Base-by-base conservation (phyloP, 2,113 vertebrate species). In the Odocoileus hemionus region DNA sequence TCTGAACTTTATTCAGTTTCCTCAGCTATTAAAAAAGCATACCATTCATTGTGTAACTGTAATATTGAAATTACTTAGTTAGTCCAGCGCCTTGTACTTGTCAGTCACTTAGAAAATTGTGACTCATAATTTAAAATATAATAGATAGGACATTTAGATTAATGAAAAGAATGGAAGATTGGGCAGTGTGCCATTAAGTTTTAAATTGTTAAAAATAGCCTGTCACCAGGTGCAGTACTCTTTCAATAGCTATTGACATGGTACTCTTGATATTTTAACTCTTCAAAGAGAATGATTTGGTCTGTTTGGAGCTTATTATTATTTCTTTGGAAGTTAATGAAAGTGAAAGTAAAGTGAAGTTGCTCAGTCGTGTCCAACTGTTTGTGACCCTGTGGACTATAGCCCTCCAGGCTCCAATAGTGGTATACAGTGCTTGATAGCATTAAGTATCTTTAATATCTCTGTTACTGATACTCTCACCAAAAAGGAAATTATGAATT, bases 181-280 rank as follows among this genome's bases (percentile, higher is more conserved):
- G 45, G 39, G n/a, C 39, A 30, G 21, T 43, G 10, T 39, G 9
- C 39, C 55, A 86, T 43, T 8, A 26, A 15, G 54, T 94, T 96
- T 93, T 86, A 58, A 92, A 55, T 67, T 78, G 9, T 84, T 96
- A 39, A 96, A 91, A 97, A 93, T 60, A 89, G 50, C 55, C 76
- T 28, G 15, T 25, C 13, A 60, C 39, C 36, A 89, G 91, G 16
- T 52, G 3, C 0, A 52, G 26, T 61, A 85, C 33, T 95, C 5
- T 94, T 94, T 90, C 1, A 92, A 6, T 92, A 55, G 2, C 52
- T 96, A 7, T 85, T 70, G 16, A 30, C 55, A 4, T 57, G 14
- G 28, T 55, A 30, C 17, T 93, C 15, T 79, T 61, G 45, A 57
- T 70, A 28, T 47, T 74, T 90, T 89, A 30, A 86, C 55, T 95